Evolutionary conservation across 2,888 invertebrate species (phyloP), one percentile per base, ranked within the genome.

Genomic region (Fissipunctia ypsillon): DNA sequence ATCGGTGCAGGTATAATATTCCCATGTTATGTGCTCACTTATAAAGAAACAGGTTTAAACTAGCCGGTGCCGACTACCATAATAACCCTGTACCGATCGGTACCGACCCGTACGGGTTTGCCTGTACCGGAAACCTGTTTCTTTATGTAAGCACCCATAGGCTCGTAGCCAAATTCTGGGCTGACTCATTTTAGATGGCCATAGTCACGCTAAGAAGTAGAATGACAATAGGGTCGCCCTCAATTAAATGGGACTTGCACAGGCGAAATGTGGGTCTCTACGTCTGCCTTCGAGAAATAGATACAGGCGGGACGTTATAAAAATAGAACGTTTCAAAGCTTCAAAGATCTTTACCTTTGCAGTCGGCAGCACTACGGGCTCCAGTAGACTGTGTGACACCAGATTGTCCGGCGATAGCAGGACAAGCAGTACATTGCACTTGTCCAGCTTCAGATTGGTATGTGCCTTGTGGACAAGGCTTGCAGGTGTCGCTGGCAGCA

Each of bases 381-480:
- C 99, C 99, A 5, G 97, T 97, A 22, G 98, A 98, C 72, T 98
- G 97, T 0, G 99, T 99, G 12, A 99, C 99, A 72, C 99, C 99
- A 4, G 98, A 97, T 84, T 98, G 97, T n/a, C 99, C 99, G 25
- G 98, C 98, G 77, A 99, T 99, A 5, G 97, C 97, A 1, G 99
- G 99, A 93, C 99, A 99, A 65, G 98, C 96, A 64, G 97, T 98
- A 94, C 99, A 99, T 89, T 98, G 98, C 60, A 98, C 95, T 91
- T 99, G 99, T 1, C 99, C 99, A 3, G 98, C 97, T 94, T 99
- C 99, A 79, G 99, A 99, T 94, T 99, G 99, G 93, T 99, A 99
- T 0, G 98, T 98, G 81, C 99, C 99, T 56, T 98, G 96, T 0
- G 98, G 98, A 89, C 99, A 99, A 38, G 98, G 97, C 59, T 97